These are phyloP conservation scores for Sylvilagus bachmani DNA, from an alignment of 2,113 vertebrate genomes.

Conservation along the genomic window DNA sequence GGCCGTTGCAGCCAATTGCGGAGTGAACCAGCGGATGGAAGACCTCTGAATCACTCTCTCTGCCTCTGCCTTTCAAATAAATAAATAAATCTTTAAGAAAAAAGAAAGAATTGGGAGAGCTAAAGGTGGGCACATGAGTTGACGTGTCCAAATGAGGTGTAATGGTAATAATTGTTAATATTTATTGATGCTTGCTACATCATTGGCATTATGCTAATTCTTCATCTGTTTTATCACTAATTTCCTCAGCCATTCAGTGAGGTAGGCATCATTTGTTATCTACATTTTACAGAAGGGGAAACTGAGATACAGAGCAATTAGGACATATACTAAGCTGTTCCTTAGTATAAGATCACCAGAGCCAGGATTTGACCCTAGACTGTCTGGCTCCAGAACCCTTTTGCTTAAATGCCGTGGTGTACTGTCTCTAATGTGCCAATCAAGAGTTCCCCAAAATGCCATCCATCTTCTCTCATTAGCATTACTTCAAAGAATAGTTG, in stretches of 20 bases:
- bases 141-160: neutral
- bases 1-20: too few relatives aligned
- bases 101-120: neutral
- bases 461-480: conserved; percentile 27
- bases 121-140: neutral
- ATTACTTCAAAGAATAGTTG: conserved; percentile 52
- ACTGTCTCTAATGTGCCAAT: conserved; percentile 32
- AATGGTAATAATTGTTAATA: conserved; percentile 8
- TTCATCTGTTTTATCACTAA: neutral
- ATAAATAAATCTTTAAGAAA: too few relatives aligned
- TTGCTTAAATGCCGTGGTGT: neutral
- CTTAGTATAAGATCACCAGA: conserved; percentile 42
- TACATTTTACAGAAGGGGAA: conserved; percentile 33
- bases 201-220: neutral
- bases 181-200: neutral
- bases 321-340: neutral
- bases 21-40: too few relatives aligned
- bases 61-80: too few relatives aligned
- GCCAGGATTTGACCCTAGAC: conserved; percentile 32
- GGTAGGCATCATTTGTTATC: neutral
- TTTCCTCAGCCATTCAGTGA: neutral
- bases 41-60: too few relatives aligned
- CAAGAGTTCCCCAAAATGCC: neutral
- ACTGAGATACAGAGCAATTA: conserved; percentile 11
- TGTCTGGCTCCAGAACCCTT: neutral